Conservation (phyloP, 2,113 vertebrate species). For the Piprites chloris region DNA sequence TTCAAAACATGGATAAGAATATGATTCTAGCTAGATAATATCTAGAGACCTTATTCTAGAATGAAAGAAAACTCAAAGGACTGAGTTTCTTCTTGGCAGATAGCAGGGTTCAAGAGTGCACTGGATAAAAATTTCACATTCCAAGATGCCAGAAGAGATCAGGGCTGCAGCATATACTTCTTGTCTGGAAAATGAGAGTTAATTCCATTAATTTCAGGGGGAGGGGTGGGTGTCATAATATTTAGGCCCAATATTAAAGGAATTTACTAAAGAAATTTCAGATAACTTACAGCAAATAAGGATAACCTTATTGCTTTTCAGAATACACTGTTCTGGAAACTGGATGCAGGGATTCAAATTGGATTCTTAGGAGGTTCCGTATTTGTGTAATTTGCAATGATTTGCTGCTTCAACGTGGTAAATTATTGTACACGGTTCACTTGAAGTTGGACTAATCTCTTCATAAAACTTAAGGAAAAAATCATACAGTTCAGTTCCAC, state of each 20-base stretch:
- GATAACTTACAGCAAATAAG: background rate
- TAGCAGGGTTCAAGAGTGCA: background rate
- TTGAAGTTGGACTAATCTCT: background rate
- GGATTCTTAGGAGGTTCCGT: background rate
- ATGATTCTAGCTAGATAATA: background rate
- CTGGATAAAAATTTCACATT: background rate
- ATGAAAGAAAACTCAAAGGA: background rate
- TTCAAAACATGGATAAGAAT: background rate
- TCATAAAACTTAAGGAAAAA: background rate
- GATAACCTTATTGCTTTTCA: background rate
- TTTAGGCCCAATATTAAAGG: background rate
- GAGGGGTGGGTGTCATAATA: background rate
- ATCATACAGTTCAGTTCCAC: background rate
- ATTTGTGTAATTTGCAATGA: background rate
- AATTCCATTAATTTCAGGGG: background rate
- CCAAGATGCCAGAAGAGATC: background rate
- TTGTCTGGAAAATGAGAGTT: background rate
- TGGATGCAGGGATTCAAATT: background rate
- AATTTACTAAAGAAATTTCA: background rate
- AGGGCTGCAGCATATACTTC: background rate
- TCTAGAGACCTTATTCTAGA: slow-evolving; percentile 6
- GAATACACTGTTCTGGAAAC: background rate
- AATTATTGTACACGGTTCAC: background rate
- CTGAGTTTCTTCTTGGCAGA: background rate
- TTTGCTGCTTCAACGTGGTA: background rate